Conservation (phyloP, 2,888 invertebrate genomes). For the Neuroscelio doddi region DNA sequence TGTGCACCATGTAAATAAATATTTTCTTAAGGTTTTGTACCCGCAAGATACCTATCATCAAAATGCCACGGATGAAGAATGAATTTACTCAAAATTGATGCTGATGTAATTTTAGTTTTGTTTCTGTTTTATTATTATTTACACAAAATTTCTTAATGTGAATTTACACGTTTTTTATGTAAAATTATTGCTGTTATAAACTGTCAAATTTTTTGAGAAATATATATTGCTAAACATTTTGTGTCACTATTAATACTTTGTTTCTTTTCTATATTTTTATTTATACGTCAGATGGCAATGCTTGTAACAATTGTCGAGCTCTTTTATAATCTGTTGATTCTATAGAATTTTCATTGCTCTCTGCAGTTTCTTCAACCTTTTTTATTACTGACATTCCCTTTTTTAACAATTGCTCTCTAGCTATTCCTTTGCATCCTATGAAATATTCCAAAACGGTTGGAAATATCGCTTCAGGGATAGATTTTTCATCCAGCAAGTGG, state of each 20-base stretch:
- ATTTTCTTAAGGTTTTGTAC: neutral
- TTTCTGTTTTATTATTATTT: neutral
- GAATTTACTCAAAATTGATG: no score
- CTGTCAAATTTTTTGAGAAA: no score
- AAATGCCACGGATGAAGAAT: neutral
- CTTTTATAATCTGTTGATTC: slow-evolving; percentile 74
- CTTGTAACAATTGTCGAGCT: slow-evolving; percentile 80
- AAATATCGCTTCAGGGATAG: slow-evolving; percentile 79
- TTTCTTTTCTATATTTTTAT: neutral
- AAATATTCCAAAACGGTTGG: slow-evolving; percentile 81
- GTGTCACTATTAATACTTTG: no score
- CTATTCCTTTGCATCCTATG: slow-evolving; percentile 79
- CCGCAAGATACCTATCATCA: neutral
- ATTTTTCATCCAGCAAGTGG: slow-evolving; percentile 77
- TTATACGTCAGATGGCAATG: slow-evolving; percentile 72
- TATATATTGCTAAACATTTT: no score
- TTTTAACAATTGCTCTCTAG: slow-evolving; percentile 76
- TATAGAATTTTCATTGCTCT: slow-evolving; percentile 61
- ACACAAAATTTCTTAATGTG: slow-evolving; percentile 17
- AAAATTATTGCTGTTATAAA: no score
- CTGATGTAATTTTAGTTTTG: no score
- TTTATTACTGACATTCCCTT: slow-evolving; percentile 79
- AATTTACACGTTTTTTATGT: slow-evolving; percentile 20
- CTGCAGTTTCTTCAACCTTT: slow-evolving; percentile 61
- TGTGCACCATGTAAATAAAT: neutral